Conservation (phyloP, 2,888 invertebrate genomes). For the Pandemis corylana region DNA sequence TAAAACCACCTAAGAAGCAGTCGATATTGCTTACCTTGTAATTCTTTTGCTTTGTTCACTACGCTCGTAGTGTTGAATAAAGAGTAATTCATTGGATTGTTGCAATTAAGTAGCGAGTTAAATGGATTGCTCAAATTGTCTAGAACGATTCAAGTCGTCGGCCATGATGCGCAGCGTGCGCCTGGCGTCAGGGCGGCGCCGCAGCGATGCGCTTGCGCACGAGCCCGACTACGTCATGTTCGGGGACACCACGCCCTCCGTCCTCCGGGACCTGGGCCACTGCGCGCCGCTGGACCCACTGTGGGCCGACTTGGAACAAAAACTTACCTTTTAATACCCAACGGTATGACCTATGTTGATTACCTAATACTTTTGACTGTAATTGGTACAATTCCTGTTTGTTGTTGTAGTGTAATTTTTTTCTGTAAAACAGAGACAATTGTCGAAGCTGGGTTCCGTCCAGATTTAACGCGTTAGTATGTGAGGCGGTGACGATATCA, state of each 20-base stretch:
- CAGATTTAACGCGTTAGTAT: neutral
- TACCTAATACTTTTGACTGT: neutral
- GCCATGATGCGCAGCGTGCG: slow-evolving; percentile 75
- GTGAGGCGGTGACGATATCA: too few species aligned
- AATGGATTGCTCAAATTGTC: slow-evolving; percentile 35
- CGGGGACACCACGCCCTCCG: slow-evolving; percentile 52
- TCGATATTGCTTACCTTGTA: too few species aligned
- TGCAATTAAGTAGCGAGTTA: neutral
- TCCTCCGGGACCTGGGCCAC: slow-evolving; percentile 46
- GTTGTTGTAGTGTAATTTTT: neutral
- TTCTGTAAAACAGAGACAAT: neutral
- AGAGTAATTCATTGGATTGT: neutral
- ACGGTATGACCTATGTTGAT: slow-evolving; percentile 36
- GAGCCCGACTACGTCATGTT: slow-evolving; percentile 50
- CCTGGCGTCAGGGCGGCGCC: slow-evolving; percentile 64
- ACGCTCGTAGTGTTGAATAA: too few species aligned
- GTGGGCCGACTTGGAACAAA: slow-evolving; percentile 74
- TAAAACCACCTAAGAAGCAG: too few species aligned
- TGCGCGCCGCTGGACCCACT: slow-evolving; percentile 62
- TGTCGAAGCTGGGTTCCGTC: neutral
- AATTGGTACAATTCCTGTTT: neutral
- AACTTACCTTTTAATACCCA: slow-evolving; percentile 52
- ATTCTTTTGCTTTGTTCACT: too few species aligned
- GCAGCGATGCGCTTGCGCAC: slow-evolving; percentile 44
- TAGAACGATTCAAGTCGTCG: slow-evolving; percentile 68